Percentiles rank a stretch among this genome's conserved stretches.
Evolutionary conservation across 2,888 invertebrate genomes (phyloP).

Genomic region (Idaea dimidiata): DNA sequence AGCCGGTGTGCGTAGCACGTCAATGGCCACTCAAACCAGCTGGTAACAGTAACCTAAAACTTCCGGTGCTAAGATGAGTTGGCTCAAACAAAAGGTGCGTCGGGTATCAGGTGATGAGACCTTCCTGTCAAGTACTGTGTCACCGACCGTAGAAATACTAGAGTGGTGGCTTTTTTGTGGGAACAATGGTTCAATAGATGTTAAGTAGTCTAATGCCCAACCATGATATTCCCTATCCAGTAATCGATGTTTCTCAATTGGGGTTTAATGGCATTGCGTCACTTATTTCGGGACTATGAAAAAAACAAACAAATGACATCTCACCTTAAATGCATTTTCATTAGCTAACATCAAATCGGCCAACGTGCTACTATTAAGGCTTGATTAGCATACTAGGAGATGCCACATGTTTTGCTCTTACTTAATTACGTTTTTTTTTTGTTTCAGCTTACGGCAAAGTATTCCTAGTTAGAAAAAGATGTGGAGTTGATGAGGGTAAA

Average conservation of each 20-base stretch:
- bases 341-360: too few relatives aligned
- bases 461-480: conserved; percentile 95
- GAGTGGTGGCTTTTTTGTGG: neutral
- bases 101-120: neutral
- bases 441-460: conserved; percentile 95
- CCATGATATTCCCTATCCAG: neutral
- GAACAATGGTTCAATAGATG: neutral
- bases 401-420: too few relatives aligned
- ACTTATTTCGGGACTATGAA: too few relatives aligned
- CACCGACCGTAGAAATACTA: neutral
- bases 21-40: conserved; percentile 25
- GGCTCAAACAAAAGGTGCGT: conserved; percentile 14
- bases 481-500: conserved; percentile 91
- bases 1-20: neutral
- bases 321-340: too few relatives aligned
- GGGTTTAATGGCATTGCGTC: too few relatives aligned
- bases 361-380: too few relatives aligned
- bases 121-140: neutral
- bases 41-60: conserved; percentile 39
- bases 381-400: too few relatives aligned
- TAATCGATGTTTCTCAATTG: neutral
- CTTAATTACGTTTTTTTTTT: conserved; percentile 16
- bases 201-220: neutral
- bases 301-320: too few relatives aligned
- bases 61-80: conserved; percentile 33